phyloP scores from a whole-genome alignment of 2,888 invertebrate species.

The Sarcophaga subvicina region DNA sequence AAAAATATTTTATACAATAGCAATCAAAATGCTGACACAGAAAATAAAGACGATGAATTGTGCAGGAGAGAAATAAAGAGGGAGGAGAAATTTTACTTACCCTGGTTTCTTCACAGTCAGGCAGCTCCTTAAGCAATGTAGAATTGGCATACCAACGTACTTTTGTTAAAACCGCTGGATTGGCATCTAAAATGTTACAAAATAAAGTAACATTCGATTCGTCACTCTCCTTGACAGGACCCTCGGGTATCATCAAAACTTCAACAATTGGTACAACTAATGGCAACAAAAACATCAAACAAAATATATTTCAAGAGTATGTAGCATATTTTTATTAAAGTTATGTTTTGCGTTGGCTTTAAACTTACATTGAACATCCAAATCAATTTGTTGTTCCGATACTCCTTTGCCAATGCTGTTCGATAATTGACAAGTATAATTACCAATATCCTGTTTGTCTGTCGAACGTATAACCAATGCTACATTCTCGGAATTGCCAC shows the following conservation, averaged over 20 bases:
- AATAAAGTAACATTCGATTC: constrained; percentile 91
- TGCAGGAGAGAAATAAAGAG: neutral
- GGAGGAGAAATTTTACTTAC: constrained; percentile 70
- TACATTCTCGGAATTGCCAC: constrained; percentile 89
- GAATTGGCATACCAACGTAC: constrained; percentile 95
- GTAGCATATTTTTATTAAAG: neutral
- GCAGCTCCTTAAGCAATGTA: constrained; percentile 91
- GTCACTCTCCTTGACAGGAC: constrained; percentile 90
- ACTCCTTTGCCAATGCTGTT: constrained; percentile 90
- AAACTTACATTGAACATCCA: constrained; percentile 92
- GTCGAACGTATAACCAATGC: constrained; percentile 90
- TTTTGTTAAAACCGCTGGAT: constrained; percentile 88
- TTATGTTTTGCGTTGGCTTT: neutral
- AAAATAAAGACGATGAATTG: neutral
- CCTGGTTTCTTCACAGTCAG: constrained; percentile 85
- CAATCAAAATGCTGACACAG: neutral
- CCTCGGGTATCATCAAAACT: constrained; percentile 89
- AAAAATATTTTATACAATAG: neutral
- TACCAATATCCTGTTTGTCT: constrained; percentile 90
- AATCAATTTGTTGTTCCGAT: constrained; percentile 88
- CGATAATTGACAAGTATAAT: constrained; percentile 90
- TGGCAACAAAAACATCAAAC: constrained; percentile 63
- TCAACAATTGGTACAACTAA: constrained; percentile 90
- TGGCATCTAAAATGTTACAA: constrained; percentile 91
- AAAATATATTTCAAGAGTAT: neutral